Conservation (phyloP, 35 echinoderm and acorn worm genomes). For the Lytechinus pictus region DNA sequence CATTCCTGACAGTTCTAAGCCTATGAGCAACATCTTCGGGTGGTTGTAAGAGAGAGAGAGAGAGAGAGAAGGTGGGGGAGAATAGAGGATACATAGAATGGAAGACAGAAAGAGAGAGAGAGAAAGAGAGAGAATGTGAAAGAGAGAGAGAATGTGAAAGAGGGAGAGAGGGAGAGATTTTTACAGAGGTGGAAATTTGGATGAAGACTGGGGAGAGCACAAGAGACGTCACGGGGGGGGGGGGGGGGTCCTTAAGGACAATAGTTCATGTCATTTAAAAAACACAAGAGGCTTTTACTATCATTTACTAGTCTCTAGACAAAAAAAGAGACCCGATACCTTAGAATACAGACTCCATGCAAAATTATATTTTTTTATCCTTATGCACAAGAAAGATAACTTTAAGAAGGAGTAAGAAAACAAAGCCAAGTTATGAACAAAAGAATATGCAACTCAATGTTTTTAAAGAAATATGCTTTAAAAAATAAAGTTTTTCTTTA, state of each 20-base stretch:
- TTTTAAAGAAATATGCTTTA: neutral
- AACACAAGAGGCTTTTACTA: too few species aligned
- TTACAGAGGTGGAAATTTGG: neutral
- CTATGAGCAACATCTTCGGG: slow-evolving; percentile 6
- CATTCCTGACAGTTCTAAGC: slow-evolving; percentile 37
- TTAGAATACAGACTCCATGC: neutral
- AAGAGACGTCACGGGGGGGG: neutral
- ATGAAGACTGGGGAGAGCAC: neutral
- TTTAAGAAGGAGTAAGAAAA: neutral
- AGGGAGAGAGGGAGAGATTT: neutral
- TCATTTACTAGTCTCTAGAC: too few species aligned
- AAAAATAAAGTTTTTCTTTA: neutral
- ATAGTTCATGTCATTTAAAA: too few species aligned
- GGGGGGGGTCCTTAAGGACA: too few species aligned
- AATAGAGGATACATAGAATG: neutral
- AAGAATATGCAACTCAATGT: neutral
- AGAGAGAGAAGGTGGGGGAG: neutral
- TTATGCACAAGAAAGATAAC: neutral
- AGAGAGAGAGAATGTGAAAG: neutral
- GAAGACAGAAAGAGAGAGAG: neutral
- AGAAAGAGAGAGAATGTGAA: neutral
- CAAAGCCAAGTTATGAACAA: neutral
- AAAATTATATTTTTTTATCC: neutral
- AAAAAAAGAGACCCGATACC: too few species aligned
- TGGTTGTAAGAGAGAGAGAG: neutral